Evolutionary conservation across 2,888 invertebrate species (phyloP), one percentile per base, ranked within the genome.

Genomic region (Lagria hirta): DNA sequence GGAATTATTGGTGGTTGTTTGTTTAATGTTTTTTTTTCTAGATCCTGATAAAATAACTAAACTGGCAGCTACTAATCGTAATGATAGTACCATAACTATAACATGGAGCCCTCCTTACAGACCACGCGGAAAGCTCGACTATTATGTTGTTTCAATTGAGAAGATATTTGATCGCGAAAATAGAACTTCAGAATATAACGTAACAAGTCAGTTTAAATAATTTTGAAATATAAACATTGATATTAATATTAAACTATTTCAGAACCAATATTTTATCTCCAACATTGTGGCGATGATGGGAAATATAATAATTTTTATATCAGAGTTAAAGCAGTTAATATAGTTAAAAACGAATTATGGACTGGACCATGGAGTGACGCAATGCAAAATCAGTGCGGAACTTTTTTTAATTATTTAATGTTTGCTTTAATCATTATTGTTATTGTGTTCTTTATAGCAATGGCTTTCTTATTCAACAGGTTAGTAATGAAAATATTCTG

Each of bases 81-180:
- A 78, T 49, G 69, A 71, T 7, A 73, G 75, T n/a, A 65, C 68
- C 44, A 71, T 75, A 12, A 48, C 58, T 1, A 64, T 80, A 2
- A 54, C 50, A 0, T 81, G 81, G 81, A 54, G 58, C 3, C 62
- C 58, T 41, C 80, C 80, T 0, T 24, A 49, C 1, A 57, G 66
- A 12, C 55, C 72, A 0, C 72, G 73, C 12, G 80, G 79, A 2
- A 65, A 68, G 5, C 60, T 76, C 10, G 65, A 75, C 48, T 72
- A 73, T 46, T 81, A 78, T 50, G 71, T 79, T 58, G 64, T 81
- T 49, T 72, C 66, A 65, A 59, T 73, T 11, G 68, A 60, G 18
- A 65, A 71, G 21, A 57, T 58, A 22, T 37, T 45, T 24, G 43
- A 56, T 10, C 41, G 53, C 16, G 48, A 47, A 11, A 56, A 57